Conservation (phyloP, 1,140 invertebrate genomes). For the Dendroctonus valens region DNA sequence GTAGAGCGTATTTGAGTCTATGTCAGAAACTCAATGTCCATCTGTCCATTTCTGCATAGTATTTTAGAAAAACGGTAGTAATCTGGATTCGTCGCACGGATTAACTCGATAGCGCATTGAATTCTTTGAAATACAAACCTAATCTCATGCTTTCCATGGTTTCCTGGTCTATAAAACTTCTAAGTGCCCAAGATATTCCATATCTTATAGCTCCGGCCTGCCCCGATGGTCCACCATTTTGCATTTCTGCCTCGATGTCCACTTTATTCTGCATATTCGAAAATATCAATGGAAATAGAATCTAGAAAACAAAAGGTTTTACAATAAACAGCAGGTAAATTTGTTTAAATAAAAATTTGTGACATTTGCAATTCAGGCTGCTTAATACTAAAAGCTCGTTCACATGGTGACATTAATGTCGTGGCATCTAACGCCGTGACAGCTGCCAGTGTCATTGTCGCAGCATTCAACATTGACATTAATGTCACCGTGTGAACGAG, state of each 20-base stretch:
- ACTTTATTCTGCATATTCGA: slow-evolving; percentile 72
- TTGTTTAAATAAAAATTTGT: neutral
- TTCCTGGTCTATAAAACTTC: slow-evolving; percentile 76
- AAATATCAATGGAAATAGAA: slow-evolving; percentile 86
- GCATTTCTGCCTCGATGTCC: slow-evolving; percentile 78
- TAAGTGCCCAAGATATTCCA: slow-evolving; percentile 76
- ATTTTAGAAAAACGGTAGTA: too few relatives aligned
- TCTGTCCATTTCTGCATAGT: too few relatives aligned
- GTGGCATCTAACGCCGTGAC: too few relatives aligned
- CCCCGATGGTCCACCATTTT: slow-evolving; percentile 67
- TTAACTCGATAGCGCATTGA: too few relatives aligned
- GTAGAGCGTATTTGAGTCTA: too few relatives aligned
- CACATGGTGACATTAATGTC: too few relatives aligned
- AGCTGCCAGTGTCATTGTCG: too few relatives aligned
- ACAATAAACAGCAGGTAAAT: neutral
- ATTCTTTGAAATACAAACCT: slow-evolving; percentile 55
- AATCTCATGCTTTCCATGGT: slow-evolving; percentile 84
- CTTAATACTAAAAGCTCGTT: too few relatives aligned
- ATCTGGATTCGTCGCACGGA: too few relatives aligned
- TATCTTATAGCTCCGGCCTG: slow-evolving; percentile 84
- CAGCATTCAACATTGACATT: too few relatives aligned
- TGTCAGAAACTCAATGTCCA: too few relatives aligned
- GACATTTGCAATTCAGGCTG: neutral
- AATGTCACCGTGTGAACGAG: too few relatives aligned
- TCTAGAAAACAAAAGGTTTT: slow-evolving; percentile 52